These are phyloP conservation scores for Euplagia quadripunctaria DNA, from an alignment of 2,888 invertebrate genomes.

Conservation along the genomic window DNA sequence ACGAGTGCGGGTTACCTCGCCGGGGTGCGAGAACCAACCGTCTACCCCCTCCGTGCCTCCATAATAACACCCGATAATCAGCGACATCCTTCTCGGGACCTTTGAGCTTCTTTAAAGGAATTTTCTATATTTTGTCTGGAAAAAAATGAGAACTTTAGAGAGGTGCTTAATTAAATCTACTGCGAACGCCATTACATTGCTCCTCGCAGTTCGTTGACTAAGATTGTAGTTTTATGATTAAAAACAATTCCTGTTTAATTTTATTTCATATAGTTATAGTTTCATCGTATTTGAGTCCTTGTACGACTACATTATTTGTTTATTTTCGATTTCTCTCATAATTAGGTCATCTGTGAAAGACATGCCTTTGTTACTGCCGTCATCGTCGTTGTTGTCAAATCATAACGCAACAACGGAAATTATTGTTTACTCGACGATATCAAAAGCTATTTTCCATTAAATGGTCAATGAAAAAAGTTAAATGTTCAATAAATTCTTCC, in stretches of 20 bases:
- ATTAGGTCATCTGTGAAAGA: slow-evolving; percentile 29
- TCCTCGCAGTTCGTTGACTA: slow-evolving; percentile 10
- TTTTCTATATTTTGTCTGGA: slow-evolving; percentile 56
- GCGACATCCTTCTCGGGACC: slow-evolving; percentile 74
- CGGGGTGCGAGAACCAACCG: slow-evolving; percentile 33
- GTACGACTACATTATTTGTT: slow-evolving; percentile 19
- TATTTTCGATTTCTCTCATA: slow-evolving; percentile 22
- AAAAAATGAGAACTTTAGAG: slow-evolving; percentile 47
- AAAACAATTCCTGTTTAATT: not conserved
- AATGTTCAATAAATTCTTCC: slow-evolving; percentile 40
- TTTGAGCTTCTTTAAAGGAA: slow-evolving; percentile 66
- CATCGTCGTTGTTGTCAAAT: slow-evolving; percentile 18
- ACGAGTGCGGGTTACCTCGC: slow-evolving; percentile 43
- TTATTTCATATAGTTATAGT: no score
- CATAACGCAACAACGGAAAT: slow-evolving; percentile 39
- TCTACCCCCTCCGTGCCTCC: slow-evolving; percentile 29
- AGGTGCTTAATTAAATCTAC: slow-evolving; percentile 37
- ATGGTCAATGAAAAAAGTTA: slow-evolving; percentile 35
- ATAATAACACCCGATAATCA: slow-evolving; percentile 77
- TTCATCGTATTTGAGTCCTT: not conserved
- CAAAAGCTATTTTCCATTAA: slow-evolving; percentile 31
- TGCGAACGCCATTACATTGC: slow-evolving; percentile 28
- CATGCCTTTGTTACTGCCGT: slow-evolving; percentile 31
- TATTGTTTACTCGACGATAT: slow-evolving; percentile 37
- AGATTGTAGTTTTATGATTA: slow-evolving; percentile 6